Percentiles rank a stretch among this genome's conserved stretches.
These are phyloP conservation scores for Amblyornis subalaris DNA, from an alignment of 2,113 vertebrate genomes.

Conservation along the genomic window DNA sequence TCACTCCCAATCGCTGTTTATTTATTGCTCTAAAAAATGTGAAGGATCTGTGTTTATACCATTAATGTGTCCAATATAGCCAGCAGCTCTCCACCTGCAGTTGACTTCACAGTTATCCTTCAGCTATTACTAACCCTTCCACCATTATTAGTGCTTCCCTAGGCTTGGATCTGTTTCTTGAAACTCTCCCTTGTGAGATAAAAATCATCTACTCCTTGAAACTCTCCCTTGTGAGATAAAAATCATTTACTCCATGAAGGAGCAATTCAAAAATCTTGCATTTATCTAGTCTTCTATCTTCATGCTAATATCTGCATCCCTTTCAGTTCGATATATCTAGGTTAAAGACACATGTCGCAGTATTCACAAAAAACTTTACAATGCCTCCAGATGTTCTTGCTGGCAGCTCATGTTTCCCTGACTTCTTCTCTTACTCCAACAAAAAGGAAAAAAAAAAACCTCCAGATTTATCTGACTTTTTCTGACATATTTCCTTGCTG, in stretches of 20 bases:
- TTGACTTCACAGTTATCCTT: not conserved
- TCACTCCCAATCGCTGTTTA: not conserved
- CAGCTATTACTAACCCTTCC: not conserved
- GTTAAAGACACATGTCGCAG: not conserved
- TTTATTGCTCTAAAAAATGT: not conserved
- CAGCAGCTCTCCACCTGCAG: not conserved
- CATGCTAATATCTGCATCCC: not conserved
- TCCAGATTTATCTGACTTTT: not conserved
- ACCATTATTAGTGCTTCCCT: not conserved
- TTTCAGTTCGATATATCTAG: not conserved
- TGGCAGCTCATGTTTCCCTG: not conserved
- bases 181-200: not conserved
- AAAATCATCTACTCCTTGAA: not conserved
- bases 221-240: not conserved
- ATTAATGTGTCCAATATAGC: not conserved
- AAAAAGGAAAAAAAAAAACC: not conserved
- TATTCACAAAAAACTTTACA: not conserved
- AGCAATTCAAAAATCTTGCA: not conserved
- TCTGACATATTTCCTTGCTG: not conserved
- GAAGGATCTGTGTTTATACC: not conserved
- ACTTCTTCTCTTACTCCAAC: not conserved
- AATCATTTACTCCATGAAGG: not conserved
- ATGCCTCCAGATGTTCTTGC: not conserved
- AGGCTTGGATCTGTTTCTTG: not conserved
- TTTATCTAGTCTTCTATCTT: not conserved